A percentile compares a stretch with the other conserved stretches of the same genome.
These are phyloP conservation scores for Prietella phreatophila DNA, from an alignment of 2,113 vertebrate species.

Conservation along the genomic window DNA sequence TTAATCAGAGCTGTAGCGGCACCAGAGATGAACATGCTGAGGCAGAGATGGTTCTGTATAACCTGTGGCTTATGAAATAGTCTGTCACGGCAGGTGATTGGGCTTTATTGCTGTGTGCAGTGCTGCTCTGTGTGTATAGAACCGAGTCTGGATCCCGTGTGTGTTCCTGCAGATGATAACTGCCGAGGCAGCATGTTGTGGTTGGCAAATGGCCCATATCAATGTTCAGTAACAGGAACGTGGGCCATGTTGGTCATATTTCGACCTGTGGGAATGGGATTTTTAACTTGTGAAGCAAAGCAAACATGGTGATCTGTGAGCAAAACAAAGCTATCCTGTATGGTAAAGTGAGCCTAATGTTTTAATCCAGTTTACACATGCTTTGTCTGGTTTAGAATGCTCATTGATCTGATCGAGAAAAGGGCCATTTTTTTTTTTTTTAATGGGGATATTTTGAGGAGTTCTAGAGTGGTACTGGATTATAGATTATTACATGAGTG, in stretches of 20 bases:
- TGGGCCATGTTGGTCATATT: neutral
- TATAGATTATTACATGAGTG: neutral
- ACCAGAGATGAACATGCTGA: constrained; percentile 11
- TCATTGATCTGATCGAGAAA: neutral
- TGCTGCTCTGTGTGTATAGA: neutral
- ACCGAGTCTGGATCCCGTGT: neutral
- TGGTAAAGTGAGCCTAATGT: neutral
- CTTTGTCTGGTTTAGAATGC: neutral
- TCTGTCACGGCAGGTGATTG: constrained; percentile 2
- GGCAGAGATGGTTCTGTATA: constrained; percentile 15
- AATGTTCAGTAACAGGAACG: constrained; percentile 4
- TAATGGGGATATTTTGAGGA: neutral
- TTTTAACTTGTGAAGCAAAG: neutral
- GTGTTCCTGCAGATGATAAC: neutral
- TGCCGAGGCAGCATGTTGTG: constrained; percentile 25
- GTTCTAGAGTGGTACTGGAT: neutral
- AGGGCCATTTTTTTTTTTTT: neutral
- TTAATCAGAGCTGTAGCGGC: constrained; percentile 9
- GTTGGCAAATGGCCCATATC: constrained; percentile 13
- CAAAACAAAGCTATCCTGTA: neutral
- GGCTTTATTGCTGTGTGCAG: constrained; percentile 13
- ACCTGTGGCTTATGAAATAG: constrained; percentile 25
- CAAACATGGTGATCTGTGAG: neutral
- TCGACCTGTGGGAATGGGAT: neutral
- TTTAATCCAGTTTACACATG: neutral